Base-by-base conservation (phyloP, 2,113 vertebrate genomes). In the Meleagris gallopavo region DNA sequence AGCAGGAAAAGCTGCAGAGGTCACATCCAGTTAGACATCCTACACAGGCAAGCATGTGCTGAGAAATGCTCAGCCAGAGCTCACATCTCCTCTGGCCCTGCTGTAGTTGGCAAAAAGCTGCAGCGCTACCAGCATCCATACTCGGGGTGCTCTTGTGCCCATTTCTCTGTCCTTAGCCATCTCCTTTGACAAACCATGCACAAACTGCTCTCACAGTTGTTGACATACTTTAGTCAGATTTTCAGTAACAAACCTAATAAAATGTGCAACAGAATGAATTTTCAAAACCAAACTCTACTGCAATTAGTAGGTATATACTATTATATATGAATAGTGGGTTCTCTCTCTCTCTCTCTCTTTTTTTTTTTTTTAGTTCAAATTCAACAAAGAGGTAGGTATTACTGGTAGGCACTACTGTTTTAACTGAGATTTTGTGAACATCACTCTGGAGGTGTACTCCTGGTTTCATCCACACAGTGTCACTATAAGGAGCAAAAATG, bases 381-480 rank as follows among this genome's bases (percentile, higher is more conserved):
- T 67, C 64, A 92, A 71, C 57, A 65, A 74, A 40, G 19, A 58
- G 65, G 21, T 10, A 7, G 72, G 36, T 50, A 25, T 52, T 61
- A 73, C 46, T 78, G 58, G 72, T 58, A 91, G 71, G 76, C 40
- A 10, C 40, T 80, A 61, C 65, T 90, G 6, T 54, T 74, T 72
- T 71, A 45, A 86, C 58, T 24, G 65, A 78, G 58, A 46, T 41
- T 40, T 88, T 74, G 69, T 10, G 38, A 83, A 86, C 3, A 3
- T 48, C 75, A 72, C 36, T 60, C 61, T 94, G 30, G 29, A 2
- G 1, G 1, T 98, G 97, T 97, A 96, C 95, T 97, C 97, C 97
- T 97, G 74, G 67, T 70, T 97, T 97, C 94, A 96, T 97, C 97
- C 97, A 98, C 97, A 98, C 90, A 98, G 97, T 98, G 98, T 98